phyloP scores from a whole-genome alignment of 2,888 invertebrate species.

The Lamellibrachia satsuma region DNA sequence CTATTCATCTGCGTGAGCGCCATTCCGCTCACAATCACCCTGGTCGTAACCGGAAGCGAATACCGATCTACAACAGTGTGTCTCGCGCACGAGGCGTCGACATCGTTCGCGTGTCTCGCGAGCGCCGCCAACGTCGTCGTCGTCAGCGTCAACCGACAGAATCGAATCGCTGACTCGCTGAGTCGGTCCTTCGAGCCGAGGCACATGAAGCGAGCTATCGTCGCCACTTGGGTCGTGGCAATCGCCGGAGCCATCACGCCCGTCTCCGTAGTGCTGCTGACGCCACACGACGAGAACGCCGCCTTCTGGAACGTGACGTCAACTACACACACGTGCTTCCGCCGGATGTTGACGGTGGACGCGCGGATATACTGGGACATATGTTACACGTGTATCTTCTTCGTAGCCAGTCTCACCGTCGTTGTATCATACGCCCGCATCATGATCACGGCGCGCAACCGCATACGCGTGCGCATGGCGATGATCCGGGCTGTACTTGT shows the following conservation, averaged over 20 bases:
- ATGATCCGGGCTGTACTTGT: not conserved
- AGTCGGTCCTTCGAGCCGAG: not conserved
- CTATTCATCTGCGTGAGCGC: not conserved
- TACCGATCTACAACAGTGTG: not conserved
- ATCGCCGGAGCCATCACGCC: not conserved
- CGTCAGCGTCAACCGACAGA: not conserved
- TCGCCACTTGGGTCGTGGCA: not conserved
- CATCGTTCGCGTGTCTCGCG: not conserved
- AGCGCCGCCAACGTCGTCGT: not conserved
- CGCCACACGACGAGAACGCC: not conserved
- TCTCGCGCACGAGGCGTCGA: not conserved
- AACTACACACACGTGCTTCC: not conserved
- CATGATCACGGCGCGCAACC: not conserved
- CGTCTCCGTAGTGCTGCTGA: not conserved
- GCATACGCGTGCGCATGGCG: constrained; percentile 7
- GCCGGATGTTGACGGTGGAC: not conserved
- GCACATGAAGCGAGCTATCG: not conserved
- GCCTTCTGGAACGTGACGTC: constrained; percentile 10
- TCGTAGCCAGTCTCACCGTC: not conserved
- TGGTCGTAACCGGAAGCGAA: not conserved
- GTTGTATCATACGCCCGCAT: not conserved
- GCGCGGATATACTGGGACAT: constrained; percentile 1
- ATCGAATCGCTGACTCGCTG: not conserved
- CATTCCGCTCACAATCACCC: not conserved
- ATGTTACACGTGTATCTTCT: not conserved